Evolutionary conservation across 2,113 vertebrate genomes (phyloP), one percentile per base, ranked within the genome.

Genomic region (Chaetura pelagica): DNA sequence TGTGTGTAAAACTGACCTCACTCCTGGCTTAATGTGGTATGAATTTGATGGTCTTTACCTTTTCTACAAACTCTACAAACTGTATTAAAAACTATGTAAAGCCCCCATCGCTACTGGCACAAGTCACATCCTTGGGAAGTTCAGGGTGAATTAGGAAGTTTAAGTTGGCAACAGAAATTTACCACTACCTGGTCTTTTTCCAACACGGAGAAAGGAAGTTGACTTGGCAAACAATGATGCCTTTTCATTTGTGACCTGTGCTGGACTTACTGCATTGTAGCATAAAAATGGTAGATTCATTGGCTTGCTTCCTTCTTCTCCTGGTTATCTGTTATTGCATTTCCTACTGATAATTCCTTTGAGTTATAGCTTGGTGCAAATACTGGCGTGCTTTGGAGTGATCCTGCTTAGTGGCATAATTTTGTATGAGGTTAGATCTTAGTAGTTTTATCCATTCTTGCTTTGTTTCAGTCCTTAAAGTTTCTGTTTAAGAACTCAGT

Each of bases 21-120:
- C 18, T 38, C 34, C 52, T 8, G 35, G 23, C 38, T 51, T 57
- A 17, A 32, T 0, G 0, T 7, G 52, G 17, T 9, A 0, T 34
- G 58, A 67, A 5, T 58, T 6, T n/a, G 75, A 6, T 48, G 51
- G 46, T 44, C n/a, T 79, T 62, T 32, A 8, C 6, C 0, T 71
- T 84, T 71, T 23, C 16, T 27, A n/a, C 32, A 30, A 75, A 22
- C n/a, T 49, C 3, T 17, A n/a, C 19, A 67, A 77, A n/a, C 40
- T 64, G 0, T n/a, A 17, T 55, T 48, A 62, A 57, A 82, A 54
- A 9, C 1, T 22, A 2, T 19, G 7, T 27, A 11, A 27, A 91
- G 15, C 9, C 26, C 12, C 23, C 58, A 3, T 21, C 30, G 1
- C 16, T 66, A 9, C 38, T 89, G 84, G 17, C 80, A 15, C n/a